These are phyloP conservation scores for Phrynocephalus guinanensis DNA, from an alignment of 2,797 vertebrate genomes.

Conservation along the genomic window DNA sequence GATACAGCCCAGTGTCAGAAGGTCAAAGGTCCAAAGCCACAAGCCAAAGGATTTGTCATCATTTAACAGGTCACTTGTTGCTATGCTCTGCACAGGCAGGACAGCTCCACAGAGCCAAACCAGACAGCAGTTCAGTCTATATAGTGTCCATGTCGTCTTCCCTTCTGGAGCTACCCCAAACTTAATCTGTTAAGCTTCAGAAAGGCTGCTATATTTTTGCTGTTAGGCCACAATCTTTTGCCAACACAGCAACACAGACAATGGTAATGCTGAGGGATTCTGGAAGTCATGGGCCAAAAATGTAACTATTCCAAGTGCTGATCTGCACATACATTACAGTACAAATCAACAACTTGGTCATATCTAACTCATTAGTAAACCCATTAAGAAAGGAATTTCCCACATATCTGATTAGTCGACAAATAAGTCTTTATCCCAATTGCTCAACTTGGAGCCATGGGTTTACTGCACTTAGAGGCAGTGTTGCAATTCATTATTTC, in stretches of 20 bases:
- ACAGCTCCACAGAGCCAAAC: constrained; percentile 37
- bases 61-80: constrained; percentile 79
- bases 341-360: not conserved
- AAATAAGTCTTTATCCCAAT: not conserved
- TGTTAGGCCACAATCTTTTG: not conserved
- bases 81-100: constrained; percentile 60
- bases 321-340: not conserved
- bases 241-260: too few species aligned
- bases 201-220: not conserved
- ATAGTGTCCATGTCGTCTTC: constrained; percentile 30
- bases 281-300: not conserved
- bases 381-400: not conserved
- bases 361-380: not conserved
- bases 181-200: not conserved
- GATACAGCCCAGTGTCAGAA: constrained; percentile 80
- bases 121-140: not conserved
- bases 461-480: not conserved
- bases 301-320: not conserved
- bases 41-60: constrained; percentile 78
- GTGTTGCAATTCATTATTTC: not conserved
- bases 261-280: too few species aligned
- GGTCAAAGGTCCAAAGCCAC: constrained; percentile 88
- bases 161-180: not conserved
- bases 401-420: too few species aligned
- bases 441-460: too few species aligned